Evolutionary conservation across 1,140 invertebrate species (phyloP), one percentile per base, ranked within the genome.

Genomic region (Mylabris phalerata): DNA sequence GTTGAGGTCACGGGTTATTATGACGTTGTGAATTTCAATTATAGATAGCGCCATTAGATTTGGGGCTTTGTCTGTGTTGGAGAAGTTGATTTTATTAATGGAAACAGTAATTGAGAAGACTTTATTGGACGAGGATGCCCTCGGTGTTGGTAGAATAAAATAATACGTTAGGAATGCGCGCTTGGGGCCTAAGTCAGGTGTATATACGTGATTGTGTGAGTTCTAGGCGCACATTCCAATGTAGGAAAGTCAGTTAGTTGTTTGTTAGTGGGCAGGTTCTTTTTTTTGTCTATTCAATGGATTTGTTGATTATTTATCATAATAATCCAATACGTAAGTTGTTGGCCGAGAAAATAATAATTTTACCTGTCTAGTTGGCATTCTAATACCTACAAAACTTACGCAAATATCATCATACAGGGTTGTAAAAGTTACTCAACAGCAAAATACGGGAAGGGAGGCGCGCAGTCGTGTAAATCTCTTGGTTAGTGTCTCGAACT

Each of bases 401-500:
- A 32, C 32, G 32, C 32, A 32, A 32, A 32, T 32, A 32, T 32
- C 32, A 32, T 5, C 32, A 32, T 32, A 32, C 32, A 32, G 32
- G 32, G 32, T 32, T 32, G 32, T 32, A 5, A 32, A 32, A 32
- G 32, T 32, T 32, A 32, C 32, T 32, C 32, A 32, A 32, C 32
- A 54, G 47, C 13, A 25, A 26, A 25, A 32, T 25, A 54, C 42
- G 51, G 42, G 46, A 54, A 45, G 51, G 49, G 51, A 42, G 51
- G 26, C 47, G 26, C 51, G 51, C 50, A 52, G 50, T 27, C 51
- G 51, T 45, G 42, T 54, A 27, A 54, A 54, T 38, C 43, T 10
- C 39, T 46, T 54, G 51, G 51, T 54, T 54, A 46, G 46, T 54
- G 51, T 54, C 42, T 54, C 25, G 19, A 42, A 54, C 19, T 54